These are phyloP conservation scores for Cordilura impudica DNA, from an alignment of 2,888 invertebrate species.

Conservation along the genomic window DNA sequence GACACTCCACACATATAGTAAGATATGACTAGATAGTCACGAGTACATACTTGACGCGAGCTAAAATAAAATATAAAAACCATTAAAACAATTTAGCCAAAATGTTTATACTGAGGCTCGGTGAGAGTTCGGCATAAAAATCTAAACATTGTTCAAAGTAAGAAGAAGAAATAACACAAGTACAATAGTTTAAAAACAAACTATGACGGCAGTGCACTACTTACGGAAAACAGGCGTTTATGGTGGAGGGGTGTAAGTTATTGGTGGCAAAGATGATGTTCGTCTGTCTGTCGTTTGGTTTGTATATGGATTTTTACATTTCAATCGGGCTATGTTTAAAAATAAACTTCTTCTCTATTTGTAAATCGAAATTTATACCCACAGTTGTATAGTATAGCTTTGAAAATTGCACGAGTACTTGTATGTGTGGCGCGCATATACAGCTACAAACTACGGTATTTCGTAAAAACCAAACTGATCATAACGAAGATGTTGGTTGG, in stretches of 20 bases:
- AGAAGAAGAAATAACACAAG: conserved; percentile 14
- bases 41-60: conserved; percentile 48
- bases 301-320: conserved; percentile 20
- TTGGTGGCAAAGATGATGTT: conserved; percentile 36
- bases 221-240: conserved; percentile 13
- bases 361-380: conserved; percentile 46
- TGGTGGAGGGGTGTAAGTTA: conserved; percentile 10
- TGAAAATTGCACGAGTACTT: background rate
- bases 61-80: conserved; percentile 13
- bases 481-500: background rate
- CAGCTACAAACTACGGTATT: background rate
- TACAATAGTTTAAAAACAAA: conserved; percentile 18
- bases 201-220: conserved; percentile 32
- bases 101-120: conserved; percentile 36
- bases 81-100: conserved; percentile 30
- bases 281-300: conserved; percentile 10
- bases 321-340: conserved; percentile 52
- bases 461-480: background rate
- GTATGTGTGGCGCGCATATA: no score
- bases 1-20: background rate
- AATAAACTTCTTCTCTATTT: conserved; percentile 51
- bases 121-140: conserved; percentile 44
- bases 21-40: conserved; percentile 13
- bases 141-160: conserved; percentile 53
- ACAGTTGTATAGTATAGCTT: conserved; percentile 33